These are phyloP conservation scores for Cantharis flavilabris DNA, from an alignment of 2,888 invertebrate species.

Conservation along the genomic window DNA sequence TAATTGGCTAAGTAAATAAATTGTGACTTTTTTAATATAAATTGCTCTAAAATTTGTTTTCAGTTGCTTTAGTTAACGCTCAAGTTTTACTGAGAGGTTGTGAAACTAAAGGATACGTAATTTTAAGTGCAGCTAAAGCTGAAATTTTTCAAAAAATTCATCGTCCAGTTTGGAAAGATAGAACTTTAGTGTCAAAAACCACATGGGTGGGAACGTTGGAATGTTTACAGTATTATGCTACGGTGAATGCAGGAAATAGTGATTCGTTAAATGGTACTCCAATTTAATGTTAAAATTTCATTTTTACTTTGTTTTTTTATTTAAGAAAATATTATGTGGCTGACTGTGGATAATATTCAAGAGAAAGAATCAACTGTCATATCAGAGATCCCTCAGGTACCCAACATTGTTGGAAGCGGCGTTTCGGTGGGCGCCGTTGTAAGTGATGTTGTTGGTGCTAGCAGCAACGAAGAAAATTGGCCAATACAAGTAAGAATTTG, in stretches of 20 bases:
- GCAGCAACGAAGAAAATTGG: slow-evolving; percentile 63
- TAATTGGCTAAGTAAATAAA: slow-evolving; percentile 86
- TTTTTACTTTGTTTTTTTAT: slow-evolving; percentile 33
- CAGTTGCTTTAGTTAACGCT: slow-evolving; percentile 89
- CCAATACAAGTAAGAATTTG: slow-evolving; percentile 53
- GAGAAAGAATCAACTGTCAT: slow-evolving; percentile 79
- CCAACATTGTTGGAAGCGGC: slow-evolving; percentile 89
- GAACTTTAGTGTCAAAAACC: slow-evolving; percentile 87
- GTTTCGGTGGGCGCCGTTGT: slow-evolving; percentile 97
- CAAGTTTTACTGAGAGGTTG: slow-evolving; percentile 94
- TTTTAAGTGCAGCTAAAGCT: slow-evolving; percentile 94
- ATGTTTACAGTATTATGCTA: slow-evolving; percentile 99
- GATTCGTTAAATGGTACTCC: slow-evolving; percentile 64
- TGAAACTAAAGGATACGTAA: slow-evolving; percentile 96
- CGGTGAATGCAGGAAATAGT: slow-evolving; percentile 82
- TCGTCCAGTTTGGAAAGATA: slow-evolving; percentile 85
- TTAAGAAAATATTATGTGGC: slow-evolving; percentile 92
- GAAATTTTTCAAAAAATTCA: slow-evolving; percentile 90
- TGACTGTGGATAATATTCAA: slow-evolving; percentile 92
- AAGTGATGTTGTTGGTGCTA: slow-evolving; percentile 85
- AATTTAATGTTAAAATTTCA: slow-evolving; percentile 2
- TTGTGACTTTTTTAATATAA: background rate
- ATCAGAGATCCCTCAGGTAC: slow-evolving; percentile 81
- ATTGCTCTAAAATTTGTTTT: slow-evolving; percentile 33
- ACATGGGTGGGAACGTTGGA: slow-evolving; percentile 95